Evolutionary conservation across 2,797 vertebrate species (phyloP).

Genomic region (Ara ararauna): DNA sequence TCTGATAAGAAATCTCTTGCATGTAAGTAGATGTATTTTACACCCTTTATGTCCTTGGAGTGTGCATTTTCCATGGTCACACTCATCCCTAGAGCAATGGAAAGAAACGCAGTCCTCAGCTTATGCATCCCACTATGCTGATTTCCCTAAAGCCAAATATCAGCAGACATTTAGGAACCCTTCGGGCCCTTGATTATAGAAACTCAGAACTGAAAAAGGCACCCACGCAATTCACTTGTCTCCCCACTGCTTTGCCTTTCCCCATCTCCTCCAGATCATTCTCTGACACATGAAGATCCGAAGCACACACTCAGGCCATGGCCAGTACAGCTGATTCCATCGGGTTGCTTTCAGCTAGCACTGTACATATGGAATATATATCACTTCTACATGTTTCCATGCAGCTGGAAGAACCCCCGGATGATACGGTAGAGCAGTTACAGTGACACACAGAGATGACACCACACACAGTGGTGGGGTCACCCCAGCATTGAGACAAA

Average conservation of each 20-base stretch:
- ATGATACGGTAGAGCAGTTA: neutral
- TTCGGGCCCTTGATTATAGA: neutral
- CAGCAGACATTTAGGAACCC: neutral
- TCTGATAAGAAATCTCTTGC: neutral
- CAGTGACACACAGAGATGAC: neutral
- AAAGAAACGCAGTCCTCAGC: neutral
- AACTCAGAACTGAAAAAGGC: neutral
- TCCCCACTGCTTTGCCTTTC: neutral
- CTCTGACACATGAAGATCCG: neutral
- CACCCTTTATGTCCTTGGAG: neutral
- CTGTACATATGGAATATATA: neutral
- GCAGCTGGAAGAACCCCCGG: neutral
- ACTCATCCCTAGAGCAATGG: neutral
- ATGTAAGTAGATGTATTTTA: neutral
- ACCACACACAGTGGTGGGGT: neutral
- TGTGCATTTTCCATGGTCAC: neutral
- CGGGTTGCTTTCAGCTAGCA: neutral
- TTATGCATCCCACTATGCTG: neutral
- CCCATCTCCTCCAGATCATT: neutral
- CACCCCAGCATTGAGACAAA: neutral
- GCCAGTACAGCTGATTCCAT: neutral
- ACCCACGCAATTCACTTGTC: neutral
- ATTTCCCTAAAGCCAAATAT: neutral
- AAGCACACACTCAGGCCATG: accelerated
- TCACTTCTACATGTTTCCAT: neutral